Base-by-base conservation (phyloP, 2,113 vertebrate species). In the Menura novaehollandiae region DNA sequence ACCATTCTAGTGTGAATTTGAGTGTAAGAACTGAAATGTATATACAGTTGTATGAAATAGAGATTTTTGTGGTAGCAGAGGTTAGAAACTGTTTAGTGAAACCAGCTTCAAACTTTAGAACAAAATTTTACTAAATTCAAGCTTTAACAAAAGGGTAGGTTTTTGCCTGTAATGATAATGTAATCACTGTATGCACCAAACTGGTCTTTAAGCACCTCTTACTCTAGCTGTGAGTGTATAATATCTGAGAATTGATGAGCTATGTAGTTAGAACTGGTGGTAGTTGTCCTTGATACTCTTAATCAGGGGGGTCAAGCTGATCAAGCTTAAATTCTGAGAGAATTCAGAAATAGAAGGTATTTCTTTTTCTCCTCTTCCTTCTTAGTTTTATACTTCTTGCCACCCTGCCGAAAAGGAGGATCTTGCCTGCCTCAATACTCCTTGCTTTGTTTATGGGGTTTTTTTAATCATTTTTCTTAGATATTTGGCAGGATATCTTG, bases 211-310 rank as follows among this genome's bases (percentile, higher is more conserved):
- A 59, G 35, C 4, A 4, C 16, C 1, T 43, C 43, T 55, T 63
- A 13, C 1, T 1, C 27, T 56, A 56, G 26, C 30, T 82, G 37
- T 1, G 4, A 43, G 30, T 43, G 2, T 15, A 24, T 6, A 15
- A 1, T 69, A 51, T 26, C 35, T 76, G 35, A 56, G 41, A 79
- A 55, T 5, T 44, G 7, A 37, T 49, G 35, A 66, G 35, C 44
- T 51, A 3, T 44, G 11, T 14, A 15, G 14, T 22, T 56, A 58
- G 18, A 78, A 47, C 30, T 43, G 26, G 9, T 68, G 16, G 15
- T 44, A 75, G 12, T 55, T 44, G 21, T 35, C 18, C 24, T 71
- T 47, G 15, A 22, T 74, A 39, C 5, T 51, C 51, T 72, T 63
- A 67, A 33, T 89, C 26, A 17, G 51, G 32, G 27, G 44, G 15